These are phyloP conservation scores for Synergus itoensis DNA, from an alignment of 2,888 invertebrate genomes.

Conservation along the genomic window DNA sequence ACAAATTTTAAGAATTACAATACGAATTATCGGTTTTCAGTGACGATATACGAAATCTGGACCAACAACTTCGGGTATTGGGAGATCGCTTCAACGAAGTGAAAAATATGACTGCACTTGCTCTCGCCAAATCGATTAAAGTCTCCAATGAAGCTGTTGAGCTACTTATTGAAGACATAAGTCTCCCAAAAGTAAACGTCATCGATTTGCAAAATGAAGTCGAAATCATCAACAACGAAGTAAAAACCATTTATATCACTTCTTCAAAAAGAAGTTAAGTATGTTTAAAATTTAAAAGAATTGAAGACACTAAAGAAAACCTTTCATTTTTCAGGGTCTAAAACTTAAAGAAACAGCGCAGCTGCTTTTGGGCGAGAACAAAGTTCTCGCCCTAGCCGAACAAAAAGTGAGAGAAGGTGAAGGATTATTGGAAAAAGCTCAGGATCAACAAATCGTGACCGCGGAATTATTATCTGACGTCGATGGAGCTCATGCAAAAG, in stretches of 20 bases:
- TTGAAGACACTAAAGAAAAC: background rate
- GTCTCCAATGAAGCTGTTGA: conserved; percentile 91
- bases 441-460: conserved; percentile 87
- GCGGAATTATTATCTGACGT: conserved; percentile 90
- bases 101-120: conserved; percentile 85
- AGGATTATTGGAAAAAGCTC: conserved; percentile 83
- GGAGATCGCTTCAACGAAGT: conserved; percentile 86
- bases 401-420: conserved; percentile 84
- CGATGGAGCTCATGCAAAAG: conserved; percentile 86
- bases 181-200: conserved; percentile 88
- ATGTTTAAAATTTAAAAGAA: background rate
- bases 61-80: conserved; percentile 84
- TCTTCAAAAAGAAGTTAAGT: background rate
- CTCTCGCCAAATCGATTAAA: conserved; percentile 85
- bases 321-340: conserved; percentile 71
- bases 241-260: conserved; percentile 68
- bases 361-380: conserved; percentile 80
- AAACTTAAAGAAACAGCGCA: conserved; percentile 82
- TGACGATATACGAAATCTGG: conserved; percentile 84
- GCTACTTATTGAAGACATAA: conserved; percentile 87
- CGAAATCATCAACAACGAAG: conserved; percentile 84
- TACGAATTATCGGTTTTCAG: conserved; percentile 72
- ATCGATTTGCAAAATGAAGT: conserved; percentile 85
- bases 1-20: background rate
- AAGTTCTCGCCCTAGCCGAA: conserved; percentile 82